A percentile compares a stretch with the other conserved stretches of the same genome.
These are phyloP conservation scores for Falco naumanni DNA, from an alignment of 2,797 vertebrate genomes.

Conservation along the genomic window DNA sequence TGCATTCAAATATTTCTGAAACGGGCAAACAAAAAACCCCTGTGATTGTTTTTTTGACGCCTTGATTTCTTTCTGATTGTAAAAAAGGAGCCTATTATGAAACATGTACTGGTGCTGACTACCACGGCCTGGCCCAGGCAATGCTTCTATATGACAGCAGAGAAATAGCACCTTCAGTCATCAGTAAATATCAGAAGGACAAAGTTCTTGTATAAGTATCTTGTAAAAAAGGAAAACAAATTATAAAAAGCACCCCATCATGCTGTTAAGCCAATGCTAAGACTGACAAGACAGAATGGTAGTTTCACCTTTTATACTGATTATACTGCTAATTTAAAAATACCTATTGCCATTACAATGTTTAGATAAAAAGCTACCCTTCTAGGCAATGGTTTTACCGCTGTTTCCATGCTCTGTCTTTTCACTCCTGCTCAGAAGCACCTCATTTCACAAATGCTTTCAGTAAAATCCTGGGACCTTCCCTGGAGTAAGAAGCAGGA, in stretches of 20 bases:
- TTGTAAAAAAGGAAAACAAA: not conserved
- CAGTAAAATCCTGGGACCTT: not conserved
- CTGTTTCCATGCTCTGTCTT: not conserved
- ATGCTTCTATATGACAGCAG: not conserved
- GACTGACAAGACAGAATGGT: not conserved
- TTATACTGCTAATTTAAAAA: not conserved
- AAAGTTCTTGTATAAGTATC: not conserved
- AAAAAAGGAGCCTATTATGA: not conserved
- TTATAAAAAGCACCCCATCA: fast-evolving
- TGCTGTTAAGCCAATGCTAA: not conserved
- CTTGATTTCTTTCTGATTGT: not conserved
- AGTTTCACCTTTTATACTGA: not conserved
- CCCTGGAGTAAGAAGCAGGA: not conserved
- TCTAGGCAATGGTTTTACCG: not conserved
- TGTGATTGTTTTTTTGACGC: not conserved
- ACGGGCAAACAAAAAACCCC: not conserved
- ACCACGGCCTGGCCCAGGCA: not conserved
- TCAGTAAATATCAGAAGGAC: not conserved
- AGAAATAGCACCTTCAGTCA: not conserved
- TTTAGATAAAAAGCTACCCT: not conserved
- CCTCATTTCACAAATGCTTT: not conserved
- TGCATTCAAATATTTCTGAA: not conserved
- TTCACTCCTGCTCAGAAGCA: not conserved
- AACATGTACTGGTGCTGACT: not conserved
- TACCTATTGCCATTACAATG: not conserved